Evolutionary conservation across 2,888 invertebrate genomes (phyloP), one percentile per base, ranked within the genome.

Genomic region (Eristalis arbustorum): DNA sequence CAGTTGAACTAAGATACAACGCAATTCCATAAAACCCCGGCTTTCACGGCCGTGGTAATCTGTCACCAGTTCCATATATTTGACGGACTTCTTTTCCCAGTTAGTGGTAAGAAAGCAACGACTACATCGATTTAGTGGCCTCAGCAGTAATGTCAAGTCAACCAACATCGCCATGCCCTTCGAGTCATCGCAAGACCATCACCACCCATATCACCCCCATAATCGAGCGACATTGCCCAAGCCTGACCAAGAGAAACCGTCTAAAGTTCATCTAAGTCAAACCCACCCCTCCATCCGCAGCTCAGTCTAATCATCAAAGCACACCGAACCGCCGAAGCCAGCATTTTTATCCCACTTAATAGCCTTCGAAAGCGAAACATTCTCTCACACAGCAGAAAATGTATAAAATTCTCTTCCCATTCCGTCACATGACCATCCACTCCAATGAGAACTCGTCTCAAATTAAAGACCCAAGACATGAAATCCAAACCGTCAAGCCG

Each of bases 401-500:
- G 42, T 25, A 23, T 25, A 74, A 62, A 77, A 82, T 61, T 66
- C 82, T 78, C 82, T 82, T 82, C 85, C 81, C 81, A 85, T 81
- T 85, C 84, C 85, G 85, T 85, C 85, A 85, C 67, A 85, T 74
- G 85, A 85, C 77, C 77, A 78, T 74, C 82, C 71, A 81, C 81
- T 85, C 73, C 85, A 85, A 85, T 85, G 85, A 77, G 85, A 85
- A 85, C 85, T 78, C 69, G 85, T 81, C 82, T 85, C 85, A 61
- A 78, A 85, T 85, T 81, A 77, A 85, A 85, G 77, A 82, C 85
- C 74, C 71, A 72, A 85, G 64, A 85, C 82, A 85, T 85, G 85
- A 82, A 85, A 85, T 78, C 82, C 85, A 85, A 77, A 63, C 61
- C n/a, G n/a, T n/a, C 72, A 28, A 80, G 73, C 31, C 71, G 18